Conservation (phyloP, 2,113 vertebrate genomes). For the Semicossyphus pulcher region DNA sequence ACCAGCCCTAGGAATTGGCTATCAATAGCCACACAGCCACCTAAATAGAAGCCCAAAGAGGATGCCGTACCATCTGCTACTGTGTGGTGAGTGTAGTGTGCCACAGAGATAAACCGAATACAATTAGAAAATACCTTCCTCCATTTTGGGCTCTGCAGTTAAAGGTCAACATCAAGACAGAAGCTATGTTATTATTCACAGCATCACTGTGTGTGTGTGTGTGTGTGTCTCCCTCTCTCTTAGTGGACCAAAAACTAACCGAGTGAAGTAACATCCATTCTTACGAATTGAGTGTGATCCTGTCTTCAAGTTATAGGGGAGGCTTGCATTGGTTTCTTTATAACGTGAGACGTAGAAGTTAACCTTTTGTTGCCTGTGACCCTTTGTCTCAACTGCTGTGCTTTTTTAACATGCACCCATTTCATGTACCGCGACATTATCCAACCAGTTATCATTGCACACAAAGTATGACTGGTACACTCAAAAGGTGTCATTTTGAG, state of each 20-base stretch:
- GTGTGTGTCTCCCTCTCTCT: background rate
- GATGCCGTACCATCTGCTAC: no score
- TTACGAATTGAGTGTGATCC: background rate
- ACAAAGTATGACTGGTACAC: background rate
- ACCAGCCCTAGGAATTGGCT: background rate
- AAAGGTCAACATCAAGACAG: background rate
- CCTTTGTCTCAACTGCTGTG: background rate
- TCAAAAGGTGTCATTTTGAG: background rate
- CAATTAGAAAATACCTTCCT: background rate
- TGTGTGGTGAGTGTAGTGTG: no score
- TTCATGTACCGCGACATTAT: background rate
- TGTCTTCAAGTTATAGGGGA: background rate
- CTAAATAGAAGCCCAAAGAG: background rate
- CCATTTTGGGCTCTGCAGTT: background rate
- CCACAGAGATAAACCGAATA: no score
- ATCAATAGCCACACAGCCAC: background rate
- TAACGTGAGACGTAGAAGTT: background rate
- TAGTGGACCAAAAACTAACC: constrained; percentile 22
- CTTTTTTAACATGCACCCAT: constrained; percentile 8
- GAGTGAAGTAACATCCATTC: background rate
- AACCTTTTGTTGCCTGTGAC: background rate
- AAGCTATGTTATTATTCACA: background rate
- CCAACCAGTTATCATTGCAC: background rate
- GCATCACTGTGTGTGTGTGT: background rate
- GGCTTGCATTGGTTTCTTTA: background rate